These are phyloP conservation scores for Cliona cf. orientalis DNA, from an alignment of 37 sponge, comb jelly and placozoan genomes.

Conservation along the genomic window DNA sequence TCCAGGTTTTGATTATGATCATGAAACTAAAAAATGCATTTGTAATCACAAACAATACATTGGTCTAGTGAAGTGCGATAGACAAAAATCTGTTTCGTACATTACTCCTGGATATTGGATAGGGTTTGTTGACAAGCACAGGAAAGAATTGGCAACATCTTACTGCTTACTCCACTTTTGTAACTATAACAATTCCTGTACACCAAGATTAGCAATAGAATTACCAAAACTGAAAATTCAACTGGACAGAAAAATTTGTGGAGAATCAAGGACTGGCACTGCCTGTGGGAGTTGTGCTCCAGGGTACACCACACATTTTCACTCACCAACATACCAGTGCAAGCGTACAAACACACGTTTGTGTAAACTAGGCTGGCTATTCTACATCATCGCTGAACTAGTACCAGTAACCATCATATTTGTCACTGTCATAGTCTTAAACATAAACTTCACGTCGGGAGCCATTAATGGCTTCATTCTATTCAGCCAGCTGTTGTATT, in stretches of 20 bases:
- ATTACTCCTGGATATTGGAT: conserved; percentile 41
- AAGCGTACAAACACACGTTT: too few relatives aligned
- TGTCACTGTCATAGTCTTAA: neutral
- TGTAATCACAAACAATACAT: neutral
- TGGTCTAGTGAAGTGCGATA: neutral
- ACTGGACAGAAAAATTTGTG: conserved; percentile 38
- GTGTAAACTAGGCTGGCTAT: conserved; percentile 31
- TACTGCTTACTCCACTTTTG: too few relatives aligned
- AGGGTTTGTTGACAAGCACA: conserved; percentile 22
- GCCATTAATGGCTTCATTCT: conserved; percentile 40
- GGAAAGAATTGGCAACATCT: too few relatives aligned
- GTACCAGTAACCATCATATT: conserved; percentile 39
- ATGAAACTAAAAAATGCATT: neutral
- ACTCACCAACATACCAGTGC: conserved; percentile 13
- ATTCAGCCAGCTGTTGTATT: conserved; percentile 25
- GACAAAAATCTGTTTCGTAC: neutral
- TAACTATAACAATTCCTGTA: too few relatives aligned
- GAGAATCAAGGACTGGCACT: conserved; percentile 14
- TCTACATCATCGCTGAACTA: conserved; percentile 41
- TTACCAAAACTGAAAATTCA: neutral
- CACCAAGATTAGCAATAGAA: neutral
- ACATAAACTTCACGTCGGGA: conserved; percentile 53
- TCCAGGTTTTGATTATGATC: conserved; percentile 29
- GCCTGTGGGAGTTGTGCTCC: conserved; percentile 25
- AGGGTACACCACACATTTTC: conserved; percentile 15